These are phyloP conservation scores for Eupristina koningsbergeri DNA, from an alignment of 1,140 invertebrate genomes.

Conservation along the genomic window DNA sequence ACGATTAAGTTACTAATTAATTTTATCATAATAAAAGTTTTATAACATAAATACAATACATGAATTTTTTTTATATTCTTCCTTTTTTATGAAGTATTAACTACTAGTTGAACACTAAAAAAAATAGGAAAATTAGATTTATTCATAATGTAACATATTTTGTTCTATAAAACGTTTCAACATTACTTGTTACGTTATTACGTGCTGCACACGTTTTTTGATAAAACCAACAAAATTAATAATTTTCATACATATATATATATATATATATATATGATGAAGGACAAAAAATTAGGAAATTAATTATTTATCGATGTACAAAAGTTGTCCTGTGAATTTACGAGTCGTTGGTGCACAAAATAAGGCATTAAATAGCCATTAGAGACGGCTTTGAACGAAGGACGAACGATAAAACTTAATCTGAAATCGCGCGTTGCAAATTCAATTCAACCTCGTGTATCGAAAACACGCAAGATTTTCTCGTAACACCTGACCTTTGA, in stretches of 20 bases:
- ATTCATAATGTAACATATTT: no score
- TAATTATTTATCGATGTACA: background rate
- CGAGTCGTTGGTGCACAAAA: background rate
- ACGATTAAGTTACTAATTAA: background rate
- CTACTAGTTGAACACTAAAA: no score
- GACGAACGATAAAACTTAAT: conserved; percentile 20
- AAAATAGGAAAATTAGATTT: no score
- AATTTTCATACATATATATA: background rate
- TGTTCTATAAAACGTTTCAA: no score
- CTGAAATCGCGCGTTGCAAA: background rate
- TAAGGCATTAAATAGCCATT: background rate
- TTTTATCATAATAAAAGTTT: background rate
- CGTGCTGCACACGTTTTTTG: background rate
- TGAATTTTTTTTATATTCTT: background rate
- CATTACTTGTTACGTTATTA: no score
- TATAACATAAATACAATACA: background rate
- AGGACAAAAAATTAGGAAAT: background rate
- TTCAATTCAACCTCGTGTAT: conserved; percentile 7
- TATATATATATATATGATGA: background rate
- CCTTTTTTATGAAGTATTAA: no score
- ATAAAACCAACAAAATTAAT: background rate
- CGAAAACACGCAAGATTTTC: conserved; percentile 9
- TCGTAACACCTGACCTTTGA: background rate
- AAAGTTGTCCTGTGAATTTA: background rate
- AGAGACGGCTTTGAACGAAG: conserved; percentile 13